Evolutionary conservation across 2,888 invertebrate species (phyloP).

Genomic region (Orthosia gothica): DNA sequence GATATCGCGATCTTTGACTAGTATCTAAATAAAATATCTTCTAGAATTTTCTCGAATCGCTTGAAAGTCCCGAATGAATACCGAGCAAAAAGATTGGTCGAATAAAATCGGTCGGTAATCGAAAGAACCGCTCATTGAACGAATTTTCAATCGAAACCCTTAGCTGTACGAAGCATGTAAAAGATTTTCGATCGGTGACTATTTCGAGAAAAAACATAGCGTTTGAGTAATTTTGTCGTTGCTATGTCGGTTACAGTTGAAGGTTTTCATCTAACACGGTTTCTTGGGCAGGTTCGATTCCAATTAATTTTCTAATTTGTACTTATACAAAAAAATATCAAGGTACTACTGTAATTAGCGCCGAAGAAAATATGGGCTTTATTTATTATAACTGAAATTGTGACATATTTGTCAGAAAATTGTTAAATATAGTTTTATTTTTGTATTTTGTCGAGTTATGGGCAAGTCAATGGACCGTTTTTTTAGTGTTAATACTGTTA

Average conservation of each 20-base stretch:
- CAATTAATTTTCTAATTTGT: too few relatives aligned
- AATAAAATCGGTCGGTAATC: slow-evolving; percentile 46
- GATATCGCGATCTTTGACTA: not conserved
- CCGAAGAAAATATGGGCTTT: not conserved
- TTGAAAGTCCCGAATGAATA: slow-evolving; percentile 29
- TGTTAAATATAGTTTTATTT: not conserved
- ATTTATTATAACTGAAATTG: not conserved
- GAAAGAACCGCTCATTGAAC: slow-evolving; percentile 42
- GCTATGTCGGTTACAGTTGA: not conserved
- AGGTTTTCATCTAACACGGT: not conserved
- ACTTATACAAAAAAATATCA: not conserved
- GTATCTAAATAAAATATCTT: slow-evolving; percentile 15
- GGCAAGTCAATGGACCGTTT: not conserved
- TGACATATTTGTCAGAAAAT: too few relatives aligned
- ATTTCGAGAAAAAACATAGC: slow-evolving; percentile 36
- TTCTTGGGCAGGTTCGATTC: not conserved
- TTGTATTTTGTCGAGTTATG: not conserved
- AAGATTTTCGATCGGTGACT: slow-evolving; percentile 49
- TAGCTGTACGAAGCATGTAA: slow-evolving; percentile 35
- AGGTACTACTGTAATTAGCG: not conserved
- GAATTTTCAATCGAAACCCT: slow-evolving; percentile 46
- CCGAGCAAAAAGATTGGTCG: slow-evolving; percentile 38
- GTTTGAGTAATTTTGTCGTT: slow-evolving; percentile 24
- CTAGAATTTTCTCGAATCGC: slow-evolving; percentile 2
- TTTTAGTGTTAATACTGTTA: not conserved